Conservation (phyloP, 2,797 vertebrate species). For the Gallinago stenura region DNA sequence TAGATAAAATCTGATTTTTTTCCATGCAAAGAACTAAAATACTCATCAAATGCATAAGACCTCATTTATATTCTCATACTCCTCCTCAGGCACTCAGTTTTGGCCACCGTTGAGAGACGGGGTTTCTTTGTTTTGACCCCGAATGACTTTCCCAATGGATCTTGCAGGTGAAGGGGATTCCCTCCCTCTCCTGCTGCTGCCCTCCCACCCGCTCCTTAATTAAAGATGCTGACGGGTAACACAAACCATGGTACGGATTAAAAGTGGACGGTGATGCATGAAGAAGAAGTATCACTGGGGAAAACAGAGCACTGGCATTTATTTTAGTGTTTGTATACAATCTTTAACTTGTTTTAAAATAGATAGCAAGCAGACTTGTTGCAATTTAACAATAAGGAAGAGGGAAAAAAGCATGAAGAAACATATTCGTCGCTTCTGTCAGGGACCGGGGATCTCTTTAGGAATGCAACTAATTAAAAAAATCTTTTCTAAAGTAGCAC, state of each 20-base stretch:
- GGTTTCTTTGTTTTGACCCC: slow-evolving; percentile 31
- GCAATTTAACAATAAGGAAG: not conserved
- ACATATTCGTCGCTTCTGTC: not conserved
- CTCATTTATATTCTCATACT: slow-evolving; percentile 5
- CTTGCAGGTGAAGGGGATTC: slow-evolving; percentile 31
- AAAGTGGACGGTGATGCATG: not conserved
- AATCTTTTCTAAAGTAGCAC: not conserved
- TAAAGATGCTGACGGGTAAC: not conserved
- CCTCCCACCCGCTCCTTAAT: slow-evolving; percentile 17
- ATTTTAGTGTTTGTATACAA: not conserved
- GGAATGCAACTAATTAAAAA: not conserved
- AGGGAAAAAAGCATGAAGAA: not conserved
- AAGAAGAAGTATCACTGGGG: not conserved
- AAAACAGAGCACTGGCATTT: not conserved
- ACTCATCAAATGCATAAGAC: not conserved
- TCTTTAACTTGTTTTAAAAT: not conserved
- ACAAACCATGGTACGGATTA: not conserved
- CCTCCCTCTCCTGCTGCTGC: not conserved
- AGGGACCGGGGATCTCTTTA: not conserved
- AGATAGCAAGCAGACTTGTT: not conserved
- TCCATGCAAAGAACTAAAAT: slow-evolving; percentile 13
- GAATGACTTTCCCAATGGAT: slow-evolving; percentile 9
- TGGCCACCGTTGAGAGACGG: slow-evolving; percentile 40
- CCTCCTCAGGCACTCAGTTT: slow-evolving; percentile 24
- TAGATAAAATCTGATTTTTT: slow-evolving; percentile 50